Evolutionary conservation across 2,888 invertebrate species (phyloP), one percentile per base, ranked within the genome.

Genomic region (Notocelia uddmanniana): DNA sequence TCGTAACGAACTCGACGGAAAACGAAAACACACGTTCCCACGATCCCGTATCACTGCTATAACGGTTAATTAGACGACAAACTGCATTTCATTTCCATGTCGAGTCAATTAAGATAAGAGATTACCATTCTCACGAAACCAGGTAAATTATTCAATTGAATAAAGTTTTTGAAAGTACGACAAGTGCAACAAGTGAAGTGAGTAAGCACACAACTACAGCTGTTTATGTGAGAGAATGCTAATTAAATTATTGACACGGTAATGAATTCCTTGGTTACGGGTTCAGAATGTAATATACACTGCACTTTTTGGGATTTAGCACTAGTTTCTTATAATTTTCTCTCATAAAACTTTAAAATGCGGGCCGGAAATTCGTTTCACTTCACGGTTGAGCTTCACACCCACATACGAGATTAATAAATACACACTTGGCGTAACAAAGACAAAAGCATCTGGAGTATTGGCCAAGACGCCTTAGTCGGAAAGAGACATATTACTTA

Each of bases 71-170:
- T 80, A 81, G 83, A 85, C 85, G 85, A 85, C 81, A 82, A 79
- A 82, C 83, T 80, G 76, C 73, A 76, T 77, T 75, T 76, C 74
- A 77, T 77, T 82, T 79, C 77, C 80, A 73, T 77, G 75, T 76
- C 79, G 85, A 83, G 81, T 84, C 83, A 87, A 83, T 85, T 62
- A 84, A 79, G 82, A 77, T 84, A 85, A 79, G 79, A 81, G 76
- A 76, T 84, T 87, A 85, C 89, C 91, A 91, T 90, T 91, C 87
- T 87, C 88, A 86, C 82, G 86, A 82, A 85, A 88, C 87, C 85
- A 85, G 82, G 85, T 86, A 85, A 87, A 88, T 80, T 84, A 83
- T 81, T 81, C 66, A 62, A 71, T 67, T 55, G 45, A 67, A 69
- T 64, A 64, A 80, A 84, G 76, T 81, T 89, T 88, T 88, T 86